phyloP scores from a whole-genome alignment of 2,888 invertebrate species.

The Thymelicus sylvestris region DNA sequence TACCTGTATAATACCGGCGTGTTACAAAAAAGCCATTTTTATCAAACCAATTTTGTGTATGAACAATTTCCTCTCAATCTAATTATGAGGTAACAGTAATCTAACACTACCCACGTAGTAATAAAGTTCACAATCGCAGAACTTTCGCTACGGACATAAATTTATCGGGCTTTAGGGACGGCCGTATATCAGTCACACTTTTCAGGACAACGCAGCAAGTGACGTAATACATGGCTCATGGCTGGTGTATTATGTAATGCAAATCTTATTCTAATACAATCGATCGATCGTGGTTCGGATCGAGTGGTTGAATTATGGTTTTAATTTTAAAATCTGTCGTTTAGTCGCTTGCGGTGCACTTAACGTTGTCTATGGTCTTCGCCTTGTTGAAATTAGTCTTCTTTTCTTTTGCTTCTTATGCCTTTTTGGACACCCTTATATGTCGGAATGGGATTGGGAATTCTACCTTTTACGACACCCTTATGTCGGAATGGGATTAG shows the following conservation, averaged over 20 bases:
- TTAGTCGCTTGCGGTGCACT: neutral
- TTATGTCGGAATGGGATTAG: neutral
- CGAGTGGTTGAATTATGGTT: neutral
- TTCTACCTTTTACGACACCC: too few species aligned
- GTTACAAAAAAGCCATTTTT: too few species aligned
- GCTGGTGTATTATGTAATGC: conserved; percentile 18
- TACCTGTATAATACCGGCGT: too few species aligned
- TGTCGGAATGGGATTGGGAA: neutral
- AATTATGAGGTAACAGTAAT: neutral
- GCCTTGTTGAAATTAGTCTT: too few species aligned
- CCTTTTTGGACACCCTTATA: neutral
- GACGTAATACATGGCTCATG: conserved; percentile 19
- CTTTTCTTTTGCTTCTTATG: too few species aligned
- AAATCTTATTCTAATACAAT: conserved; percentile 5
- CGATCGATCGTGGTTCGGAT: neutral
- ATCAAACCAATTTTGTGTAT: neutral
- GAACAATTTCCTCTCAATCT: neutral
- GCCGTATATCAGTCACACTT: conserved; percentile 30
- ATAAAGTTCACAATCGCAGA: conserved; percentile 11
- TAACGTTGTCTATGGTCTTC: too few species aligned
- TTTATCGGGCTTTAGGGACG: conserved; percentile 28
- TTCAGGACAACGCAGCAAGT: conserved; percentile 22
- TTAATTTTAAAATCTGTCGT: conserved; percentile 1
- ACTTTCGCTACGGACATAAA: conserved; percentile 13
- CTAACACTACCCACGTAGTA: neutral